Evolutionary conservation across 2,797 vertebrate species (phyloP).

Genomic region (Pipistrellus kuhlii): DNA sequence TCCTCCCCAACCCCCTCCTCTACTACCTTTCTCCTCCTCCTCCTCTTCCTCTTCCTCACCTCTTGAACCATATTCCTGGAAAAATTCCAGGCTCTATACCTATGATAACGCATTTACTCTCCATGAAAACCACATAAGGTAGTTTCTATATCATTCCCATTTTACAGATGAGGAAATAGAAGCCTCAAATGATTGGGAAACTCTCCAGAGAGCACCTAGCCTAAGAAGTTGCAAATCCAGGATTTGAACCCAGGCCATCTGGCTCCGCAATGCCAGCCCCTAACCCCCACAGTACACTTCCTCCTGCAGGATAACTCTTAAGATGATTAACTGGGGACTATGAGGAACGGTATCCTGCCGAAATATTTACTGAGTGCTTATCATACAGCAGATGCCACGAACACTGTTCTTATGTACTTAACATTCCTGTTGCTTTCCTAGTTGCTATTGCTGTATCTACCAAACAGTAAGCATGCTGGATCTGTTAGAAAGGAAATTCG

Average conservation of each 20-base stretch:
- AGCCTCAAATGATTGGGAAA: neutral
- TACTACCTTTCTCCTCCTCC: too few species aligned
- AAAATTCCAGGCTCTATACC: neutral
- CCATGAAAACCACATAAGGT: neutral
- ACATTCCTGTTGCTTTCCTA: neutral
- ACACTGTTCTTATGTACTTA: too few species aligned
- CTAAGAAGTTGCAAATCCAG: neutral
- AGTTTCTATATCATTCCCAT: neutral
- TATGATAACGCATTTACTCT: neutral
- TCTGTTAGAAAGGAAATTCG: neutral
- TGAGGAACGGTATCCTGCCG: neutral
- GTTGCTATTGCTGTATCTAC: neutral
- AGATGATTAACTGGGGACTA: neutral
- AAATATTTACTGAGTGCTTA: neutral
- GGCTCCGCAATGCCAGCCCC: neutral
- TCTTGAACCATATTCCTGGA: neutral
- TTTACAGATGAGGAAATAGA: neutral
- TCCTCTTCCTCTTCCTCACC: neutral
- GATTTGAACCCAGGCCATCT: neutral
- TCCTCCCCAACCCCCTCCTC: too few species aligned
- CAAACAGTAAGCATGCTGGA: neutral
- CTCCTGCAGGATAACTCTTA: neutral
- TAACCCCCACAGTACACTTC: neutral
- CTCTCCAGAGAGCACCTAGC: neutral
- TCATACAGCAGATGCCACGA: neutral